Percentiles rank a stretch among this genome's conserved stretches.
Conservation (phyloP, 1,140 invertebrate species). For the Fopius arisanus region DNA sequence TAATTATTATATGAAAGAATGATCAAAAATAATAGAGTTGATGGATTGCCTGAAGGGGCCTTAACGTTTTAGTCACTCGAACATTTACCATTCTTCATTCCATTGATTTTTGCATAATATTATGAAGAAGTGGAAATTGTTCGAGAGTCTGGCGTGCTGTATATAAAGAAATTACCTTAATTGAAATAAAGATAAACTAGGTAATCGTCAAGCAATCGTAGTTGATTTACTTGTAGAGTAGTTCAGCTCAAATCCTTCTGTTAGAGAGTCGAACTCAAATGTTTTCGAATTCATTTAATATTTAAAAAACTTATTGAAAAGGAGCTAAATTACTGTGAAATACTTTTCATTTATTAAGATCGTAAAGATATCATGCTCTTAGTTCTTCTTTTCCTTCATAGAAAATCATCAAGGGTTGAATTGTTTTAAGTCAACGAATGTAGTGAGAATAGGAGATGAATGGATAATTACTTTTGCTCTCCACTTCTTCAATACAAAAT, state of each 20-base stretch:
- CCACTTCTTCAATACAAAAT: background rate
- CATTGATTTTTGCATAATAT: slow-evolving; percentile 32
- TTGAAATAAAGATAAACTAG: slow-evolving; percentile 41
- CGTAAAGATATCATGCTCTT: too few species aligned
- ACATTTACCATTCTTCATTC: slow-evolving; percentile 35
- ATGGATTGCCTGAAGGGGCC: slow-evolving; percentile 41
- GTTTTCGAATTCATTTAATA: slow-evolving; percentile 6
- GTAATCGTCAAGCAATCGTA: slow-evolving; percentile 16
- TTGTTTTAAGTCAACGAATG: too few species aligned
- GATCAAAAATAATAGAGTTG: background rate
- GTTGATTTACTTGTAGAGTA: slow-evolving; percentile 4
- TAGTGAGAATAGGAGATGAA: too few species aligned
- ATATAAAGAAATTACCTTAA: slow-evolving; percentile 38
- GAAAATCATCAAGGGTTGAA: too few species aligned
- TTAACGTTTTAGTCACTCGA: slow-evolving; percentile 44
- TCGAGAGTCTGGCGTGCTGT: slow-evolving; percentile 43
- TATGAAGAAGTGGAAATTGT: slow-evolving; percentile 15
- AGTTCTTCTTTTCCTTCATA: too few species aligned
- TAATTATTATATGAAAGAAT: slow-evolving; percentile 24
- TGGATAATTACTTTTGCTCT: too few species aligned
- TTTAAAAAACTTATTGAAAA: background rate
- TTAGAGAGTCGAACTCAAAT: background rate
- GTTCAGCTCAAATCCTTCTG: slow-evolving; percentile 5
- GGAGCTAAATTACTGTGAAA: background rate
- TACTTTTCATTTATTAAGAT: background rate